Base-by-base conservation (phyloP, 2,888 invertebrate species). In the Netelia fuscicornis region DNA sequence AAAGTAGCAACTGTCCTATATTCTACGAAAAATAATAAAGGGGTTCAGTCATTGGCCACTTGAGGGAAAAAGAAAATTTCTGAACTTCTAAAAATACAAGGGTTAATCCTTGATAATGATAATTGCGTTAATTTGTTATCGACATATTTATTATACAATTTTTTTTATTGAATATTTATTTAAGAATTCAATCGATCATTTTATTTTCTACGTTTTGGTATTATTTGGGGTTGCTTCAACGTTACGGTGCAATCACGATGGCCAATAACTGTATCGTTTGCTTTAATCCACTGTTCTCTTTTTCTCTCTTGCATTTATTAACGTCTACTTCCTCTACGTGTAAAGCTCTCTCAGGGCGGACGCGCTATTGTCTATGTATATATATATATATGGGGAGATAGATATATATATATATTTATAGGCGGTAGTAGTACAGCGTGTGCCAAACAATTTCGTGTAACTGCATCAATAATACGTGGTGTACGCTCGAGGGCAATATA, bases 371-470 rank as follows among this genome's bases (percentile, higher is more conserved):
- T 80, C 42, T 17, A 3, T n/a, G 30, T 62, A 52, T 42, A 78
- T 48, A 30, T 30, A 52, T 68, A 48, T 67, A 67, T 58, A 17
- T 42, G 42, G 5, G n/a, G 44, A 42, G 23, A 37, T 54, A 44
- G 60, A 52, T 17, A 17, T n/a, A 17, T 44, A 17, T 44, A 30
- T 30, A 30, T 30, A 30, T 30, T 30, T 30, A 30, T 30, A 30
- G 9, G 71, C 17, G 62, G 62, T 42, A 52, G 37, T 30, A 23
- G n/a, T 44, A 20, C 30, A 65, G 67, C 42, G 79, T 67, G 83
- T 78, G 83, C 83, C 79, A 79, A 83, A 74, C 83, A 79, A 83
- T 83, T 83, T 83, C 79, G 79, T 70, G 70, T 79, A 83, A 83
- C 78, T 83, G 78, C 83, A 83, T 83, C 83, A 75, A 83, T 78